Conservation (phyloP, 2,888 invertebrate genomes). For the Drosophila rellima region DNA sequence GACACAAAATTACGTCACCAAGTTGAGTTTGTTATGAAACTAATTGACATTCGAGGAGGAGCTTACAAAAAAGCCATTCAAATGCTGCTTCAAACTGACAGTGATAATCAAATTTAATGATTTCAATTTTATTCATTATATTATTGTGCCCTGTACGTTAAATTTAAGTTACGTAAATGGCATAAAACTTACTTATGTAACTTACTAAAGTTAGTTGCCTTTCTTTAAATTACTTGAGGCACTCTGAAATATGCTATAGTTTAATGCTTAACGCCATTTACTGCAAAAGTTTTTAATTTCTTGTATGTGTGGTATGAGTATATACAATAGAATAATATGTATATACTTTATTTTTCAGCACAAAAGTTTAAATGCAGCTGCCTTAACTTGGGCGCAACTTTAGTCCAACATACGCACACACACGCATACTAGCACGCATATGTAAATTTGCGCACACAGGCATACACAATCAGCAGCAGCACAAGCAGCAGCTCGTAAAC, state of each 20-base stretch:
- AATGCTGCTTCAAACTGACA: background rate
- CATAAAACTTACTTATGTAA: slow-evolving; percentile 14
- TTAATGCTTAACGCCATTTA: slow-evolving; percentile 67
- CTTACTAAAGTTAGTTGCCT: slow-evolving; percentile 32
- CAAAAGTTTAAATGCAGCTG: slow-evolving; percentile 78
- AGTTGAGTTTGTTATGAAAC: background rate
- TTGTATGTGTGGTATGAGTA: slow-evolving; percentile 26
- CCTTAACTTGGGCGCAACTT: slow-evolving; percentile 69
- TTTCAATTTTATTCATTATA: background rate
- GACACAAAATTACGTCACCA: background rate
- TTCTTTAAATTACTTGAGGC: slow-evolving; percentile 30
- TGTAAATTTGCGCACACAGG: slow-evolving; percentile 60
- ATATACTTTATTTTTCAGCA: slow-evolving; percentile 24
- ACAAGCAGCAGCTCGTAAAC: slow-evolving; percentile 64
- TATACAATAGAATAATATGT: background rate
- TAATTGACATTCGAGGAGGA: background rate
- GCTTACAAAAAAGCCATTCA: background rate
- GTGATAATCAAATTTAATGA: background rate
- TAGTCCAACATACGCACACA: slow-evolving; percentile 35
- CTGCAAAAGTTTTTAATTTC: slow-evolving; percentile 66
- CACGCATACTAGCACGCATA: slow-evolving; percentile 33
- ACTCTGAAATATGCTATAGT: slow-evolving; percentile 44
- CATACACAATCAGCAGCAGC: slow-evolving; percentile 51
- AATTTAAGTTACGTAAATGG: slow-evolving; percentile 1
- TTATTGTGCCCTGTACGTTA: background rate